Evolutionary conservation across 2,888 invertebrate species (phyloP).

Genomic region (Phengaris alcon): DNA sequence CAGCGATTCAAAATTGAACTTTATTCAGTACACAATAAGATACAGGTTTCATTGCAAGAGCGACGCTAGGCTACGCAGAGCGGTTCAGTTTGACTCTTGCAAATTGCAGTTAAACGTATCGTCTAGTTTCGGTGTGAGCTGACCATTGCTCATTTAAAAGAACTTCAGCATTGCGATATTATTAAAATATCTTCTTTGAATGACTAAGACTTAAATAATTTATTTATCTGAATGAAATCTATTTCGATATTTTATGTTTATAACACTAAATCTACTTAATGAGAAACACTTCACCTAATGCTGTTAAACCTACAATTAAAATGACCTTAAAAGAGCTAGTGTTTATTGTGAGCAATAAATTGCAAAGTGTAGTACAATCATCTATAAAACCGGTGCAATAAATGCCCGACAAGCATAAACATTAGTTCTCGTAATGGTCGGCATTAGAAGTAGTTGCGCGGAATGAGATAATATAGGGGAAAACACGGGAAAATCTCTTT

Average conservation of each 20-base stretch:
- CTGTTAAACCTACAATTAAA: conserved; percentile 8
- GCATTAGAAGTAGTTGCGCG: conserved; percentile 59
- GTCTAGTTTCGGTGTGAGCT: too few species aligned
- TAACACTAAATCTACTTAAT: not conserved
- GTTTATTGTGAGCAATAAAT: conserved; percentile 24
- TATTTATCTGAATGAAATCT: too few species aligned
- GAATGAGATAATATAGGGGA: conserved; percentile 54
- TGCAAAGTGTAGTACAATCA: conserved; percentile 37
- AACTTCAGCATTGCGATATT: too few species aligned
- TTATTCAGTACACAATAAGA: too few species aligned
- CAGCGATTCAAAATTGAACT: too few species aligned
- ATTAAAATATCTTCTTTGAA: too few species aligned
- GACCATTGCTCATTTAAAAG: too few species aligned
- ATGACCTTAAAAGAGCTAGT: conserved; percentile 1
- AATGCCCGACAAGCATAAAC: conserved; percentile 64
- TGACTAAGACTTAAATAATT: too few species aligned
- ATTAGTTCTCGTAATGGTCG: conserved; percentile 66
- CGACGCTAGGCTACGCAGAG: too few species aligned
- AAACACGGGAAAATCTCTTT: conserved; percentile 34
- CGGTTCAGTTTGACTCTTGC: too few species aligned
- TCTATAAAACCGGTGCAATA: conserved; percentile 49
- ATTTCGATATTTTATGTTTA: not conserved
- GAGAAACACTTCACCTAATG: not conserved
- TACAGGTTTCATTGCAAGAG: too few species aligned
- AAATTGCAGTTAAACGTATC: too few species aligned